Conservation (phyloP, 2,797 vertebrate species). For the Acrocephalus scirpaceus region DNA sequence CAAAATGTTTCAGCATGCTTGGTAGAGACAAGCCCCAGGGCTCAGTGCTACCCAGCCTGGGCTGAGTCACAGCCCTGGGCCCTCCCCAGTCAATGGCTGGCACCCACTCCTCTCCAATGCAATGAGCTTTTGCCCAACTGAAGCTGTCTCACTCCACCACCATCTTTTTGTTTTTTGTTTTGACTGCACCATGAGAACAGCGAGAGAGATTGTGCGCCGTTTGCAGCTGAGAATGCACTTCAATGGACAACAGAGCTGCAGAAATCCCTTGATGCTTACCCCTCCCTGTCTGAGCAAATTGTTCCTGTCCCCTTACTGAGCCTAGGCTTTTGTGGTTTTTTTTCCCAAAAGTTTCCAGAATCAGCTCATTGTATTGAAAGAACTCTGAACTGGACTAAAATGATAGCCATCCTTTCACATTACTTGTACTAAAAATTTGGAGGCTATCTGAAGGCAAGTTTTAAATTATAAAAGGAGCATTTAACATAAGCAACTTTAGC, state of each 20-base stretch:
- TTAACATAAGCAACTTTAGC: slow-evolving; percentile 56
- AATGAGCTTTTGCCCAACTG: neutral
- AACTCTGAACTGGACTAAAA: slow-evolving; percentile 37
- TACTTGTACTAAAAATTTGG: slow-evolving; percentile 39
- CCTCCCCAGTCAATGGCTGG: neutral
- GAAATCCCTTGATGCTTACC: slow-evolving; percentile 47
- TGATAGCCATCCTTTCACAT: slow-evolving; percentile 17
- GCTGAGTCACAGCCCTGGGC: neutral
- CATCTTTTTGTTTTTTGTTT: neutral
- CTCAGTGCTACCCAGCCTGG: accelerated
- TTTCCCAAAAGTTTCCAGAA: slow-evolving; percentile 19
- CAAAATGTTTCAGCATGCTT: neutral
- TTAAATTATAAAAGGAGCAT: slow-evolving; percentile 44
- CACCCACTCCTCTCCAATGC: neutral
- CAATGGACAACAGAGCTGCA: slow-evolving; percentile 57
- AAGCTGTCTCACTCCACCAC: neutral
- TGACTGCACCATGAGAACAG: slow-evolving; percentile 43
- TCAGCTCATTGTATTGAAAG: slow-evolving; percentile 50
- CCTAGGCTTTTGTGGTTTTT: neutral
- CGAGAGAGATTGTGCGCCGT: slow-evolving; percentile 57
- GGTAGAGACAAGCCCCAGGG: neutral
- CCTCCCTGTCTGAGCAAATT: slow-evolving; percentile 37
- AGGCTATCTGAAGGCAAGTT: slow-evolving; percentile 56
- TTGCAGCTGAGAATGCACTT: slow-evolving; percentile 73
- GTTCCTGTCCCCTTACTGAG: neutral